Percentiles rank a stretch among this genome's conserved stretches.
Evolutionary conservation across 2,797 vertebrate species (phyloP).

Genomic region (Acipenser ruthenus): DNA sequence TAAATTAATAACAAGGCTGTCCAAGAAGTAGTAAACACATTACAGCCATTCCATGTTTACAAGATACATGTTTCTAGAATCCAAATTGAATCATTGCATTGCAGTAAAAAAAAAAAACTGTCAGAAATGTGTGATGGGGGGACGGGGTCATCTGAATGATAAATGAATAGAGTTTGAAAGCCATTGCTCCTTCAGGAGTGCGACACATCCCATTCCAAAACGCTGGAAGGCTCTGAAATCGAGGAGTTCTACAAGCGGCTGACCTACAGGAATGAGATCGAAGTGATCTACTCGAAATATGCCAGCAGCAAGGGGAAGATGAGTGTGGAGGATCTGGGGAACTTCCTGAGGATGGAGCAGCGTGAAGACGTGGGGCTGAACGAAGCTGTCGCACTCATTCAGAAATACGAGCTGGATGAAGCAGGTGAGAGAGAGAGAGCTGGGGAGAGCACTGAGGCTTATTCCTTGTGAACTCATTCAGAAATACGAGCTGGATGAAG

Average conservation of each 20-base stretch:
- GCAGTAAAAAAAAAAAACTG: too few relatives aligned
- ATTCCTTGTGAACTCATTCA: too few relatives aligned
- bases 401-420: conserved; percentile 74
- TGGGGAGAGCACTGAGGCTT: too few relatives aligned
- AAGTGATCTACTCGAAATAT: conserved; percentile 62
- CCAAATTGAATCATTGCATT: too few relatives aligned
- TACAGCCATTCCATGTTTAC: too few relatives aligned
- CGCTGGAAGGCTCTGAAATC: conserved; percentile 83
- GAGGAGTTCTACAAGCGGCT: conserved; percentile 81
- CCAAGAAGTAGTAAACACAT: too few relatives aligned
- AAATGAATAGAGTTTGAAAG: too few relatives aligned
- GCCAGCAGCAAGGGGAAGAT: conserved; percentile 50
- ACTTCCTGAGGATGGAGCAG: conserved; percentile 71
- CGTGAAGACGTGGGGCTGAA: conserved; percentile 49
- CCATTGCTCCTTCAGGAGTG: conserved; percentile 63
- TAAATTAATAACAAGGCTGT: too few relatives aligned
- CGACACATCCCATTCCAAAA: conserved; percentile 75
- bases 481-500: too few relatives aligned
- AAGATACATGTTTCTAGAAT: too few relatives aligned
- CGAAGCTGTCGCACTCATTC: conserved; percentile 66
- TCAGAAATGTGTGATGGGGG: too few relatives aligned
- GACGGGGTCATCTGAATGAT: too few relatives aligned
- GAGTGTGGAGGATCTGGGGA: conserved; percentile 60
- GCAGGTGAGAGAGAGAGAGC: conserved; percentile 47
- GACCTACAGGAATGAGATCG: conserved; percentile 75